Evolutionary conservation across 2,888 invertebrate species (phyloP).

Genomic region (Aphodius granarius): DNA sequence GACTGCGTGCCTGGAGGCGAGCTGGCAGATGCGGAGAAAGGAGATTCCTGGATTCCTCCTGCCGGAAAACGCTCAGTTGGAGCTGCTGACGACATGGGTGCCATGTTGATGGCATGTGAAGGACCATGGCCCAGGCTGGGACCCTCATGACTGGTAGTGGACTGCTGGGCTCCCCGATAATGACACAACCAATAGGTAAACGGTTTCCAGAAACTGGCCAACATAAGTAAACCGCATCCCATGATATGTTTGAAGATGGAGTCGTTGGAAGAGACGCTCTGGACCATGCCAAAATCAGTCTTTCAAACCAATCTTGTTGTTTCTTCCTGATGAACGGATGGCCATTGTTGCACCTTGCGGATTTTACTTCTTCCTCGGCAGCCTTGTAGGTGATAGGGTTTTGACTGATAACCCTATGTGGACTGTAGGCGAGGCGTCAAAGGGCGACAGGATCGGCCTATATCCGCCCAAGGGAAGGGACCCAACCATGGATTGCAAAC

Average conservation of each 20-base stretch:
- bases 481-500: constrained; percentile 27
- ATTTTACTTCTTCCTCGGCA: background rate
- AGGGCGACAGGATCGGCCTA: background rate
- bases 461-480: background rate
- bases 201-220: background rate
- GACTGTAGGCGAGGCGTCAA: background rate
- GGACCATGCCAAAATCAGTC: background rate
- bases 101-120: no score
- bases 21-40: no score
- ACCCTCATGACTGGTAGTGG: no score
- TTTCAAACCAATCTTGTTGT: background rate
- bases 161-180: no score
- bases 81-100: no score
- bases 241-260: background rate
- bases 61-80: no score
- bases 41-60: no score
- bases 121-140: no score
- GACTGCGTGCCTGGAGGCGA: no score
- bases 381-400: background rate
- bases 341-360: background rate
- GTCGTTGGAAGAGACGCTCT: background rate
- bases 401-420: background rate
- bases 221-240: background rate
- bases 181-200: background rate
- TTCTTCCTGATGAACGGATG: background rate